Percentiles rank a stretch among this genome's conserved stretches.
Evolutionary conservation across 2,888 invertebrate species (phyloP).

Genomic region (Eupithecia dodoneata): DNA sequence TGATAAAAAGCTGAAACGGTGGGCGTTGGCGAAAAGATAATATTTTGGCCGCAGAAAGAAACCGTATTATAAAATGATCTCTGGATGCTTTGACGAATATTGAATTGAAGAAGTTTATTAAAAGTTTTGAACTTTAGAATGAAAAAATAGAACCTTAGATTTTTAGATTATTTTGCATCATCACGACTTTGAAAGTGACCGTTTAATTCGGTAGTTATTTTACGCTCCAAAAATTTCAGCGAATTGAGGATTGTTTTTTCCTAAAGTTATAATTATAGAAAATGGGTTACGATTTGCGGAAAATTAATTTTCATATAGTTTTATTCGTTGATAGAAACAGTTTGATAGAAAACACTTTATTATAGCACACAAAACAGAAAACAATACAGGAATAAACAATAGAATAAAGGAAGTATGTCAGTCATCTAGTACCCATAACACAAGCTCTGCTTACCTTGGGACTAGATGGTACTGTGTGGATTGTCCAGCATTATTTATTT

Average conservation of each 20-base stretch:
- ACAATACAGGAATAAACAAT: no score
- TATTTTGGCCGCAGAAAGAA: conserved; percentile 1
- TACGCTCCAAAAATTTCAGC: not conserved
- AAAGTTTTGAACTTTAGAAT: not conserved
- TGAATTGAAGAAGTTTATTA: not conserved
- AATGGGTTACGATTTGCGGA: not conserved
- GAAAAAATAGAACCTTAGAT: not conserved
- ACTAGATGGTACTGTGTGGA: no score
- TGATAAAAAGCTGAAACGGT: conserved; percentile 81
- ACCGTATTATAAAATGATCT: not conserved
- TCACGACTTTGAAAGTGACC: not conserved
- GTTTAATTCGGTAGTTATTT: not conserved
- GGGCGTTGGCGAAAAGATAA: conserved; percentile 46
- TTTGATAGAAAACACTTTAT: no score
- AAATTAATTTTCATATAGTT: not conserved
- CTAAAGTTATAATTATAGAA: not conserved
- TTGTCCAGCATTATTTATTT: no score
- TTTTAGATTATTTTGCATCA: not conserved
- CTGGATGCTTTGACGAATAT: not conserved
- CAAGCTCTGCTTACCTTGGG: no score
- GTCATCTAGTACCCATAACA: no score
- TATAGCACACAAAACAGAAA: no score
- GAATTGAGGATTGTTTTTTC: not conserved
- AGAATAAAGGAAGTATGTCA: no score
- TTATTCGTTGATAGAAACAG: not conserved